Conservation (phyloP, 1,140 invertebrate species). For the Coptotermes formosanus region DNA sequence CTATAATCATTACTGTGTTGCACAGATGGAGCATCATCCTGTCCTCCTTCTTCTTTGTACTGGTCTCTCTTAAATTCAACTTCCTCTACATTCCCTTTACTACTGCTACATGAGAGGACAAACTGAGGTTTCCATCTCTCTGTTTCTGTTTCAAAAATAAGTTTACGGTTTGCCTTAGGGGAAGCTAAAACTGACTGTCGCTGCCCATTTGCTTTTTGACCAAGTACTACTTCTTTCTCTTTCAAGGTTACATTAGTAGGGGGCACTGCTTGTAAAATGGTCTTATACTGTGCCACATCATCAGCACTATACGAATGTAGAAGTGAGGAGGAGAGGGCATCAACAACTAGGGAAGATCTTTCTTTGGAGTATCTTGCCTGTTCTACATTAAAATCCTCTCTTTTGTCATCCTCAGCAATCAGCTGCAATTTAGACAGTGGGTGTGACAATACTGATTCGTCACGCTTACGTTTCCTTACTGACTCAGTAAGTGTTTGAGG, state of each 20-base stretch:
- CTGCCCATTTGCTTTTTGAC: not conserved
- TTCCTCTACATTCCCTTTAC: not conserved
- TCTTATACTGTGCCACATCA: not conserved
- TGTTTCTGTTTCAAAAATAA: not conserved
- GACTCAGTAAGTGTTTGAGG: not conserved
- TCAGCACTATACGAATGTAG: not conserved
- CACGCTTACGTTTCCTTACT: not conserved
- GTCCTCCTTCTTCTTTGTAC: not conserved
- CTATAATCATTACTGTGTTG: not conserved
- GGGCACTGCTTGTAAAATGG: not conserved
- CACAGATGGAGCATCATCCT: not conserved
- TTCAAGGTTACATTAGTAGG: not conserved
- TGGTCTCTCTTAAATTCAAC: not conserved
- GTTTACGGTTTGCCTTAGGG: not conserved
- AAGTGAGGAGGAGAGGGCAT: too few species aligned
- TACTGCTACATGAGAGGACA: not conserved
- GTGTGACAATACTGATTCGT: not conserved
- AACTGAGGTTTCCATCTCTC: not conserved
- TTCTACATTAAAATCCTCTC: too few species aligned
- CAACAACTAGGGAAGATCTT: not conserved
- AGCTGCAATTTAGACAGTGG: not conserved
- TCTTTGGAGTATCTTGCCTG: not conserved
- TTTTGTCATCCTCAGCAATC: not conserved
- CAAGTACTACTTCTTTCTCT: constrained; percentile 5
- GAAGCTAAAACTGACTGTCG: not conserved